Evolutionary conservation across 2,113 vertebrate genomes (phyloP), one percentile per base, ranked within the genome.

Genomic region (Pleuronectes platessa): DNA sequence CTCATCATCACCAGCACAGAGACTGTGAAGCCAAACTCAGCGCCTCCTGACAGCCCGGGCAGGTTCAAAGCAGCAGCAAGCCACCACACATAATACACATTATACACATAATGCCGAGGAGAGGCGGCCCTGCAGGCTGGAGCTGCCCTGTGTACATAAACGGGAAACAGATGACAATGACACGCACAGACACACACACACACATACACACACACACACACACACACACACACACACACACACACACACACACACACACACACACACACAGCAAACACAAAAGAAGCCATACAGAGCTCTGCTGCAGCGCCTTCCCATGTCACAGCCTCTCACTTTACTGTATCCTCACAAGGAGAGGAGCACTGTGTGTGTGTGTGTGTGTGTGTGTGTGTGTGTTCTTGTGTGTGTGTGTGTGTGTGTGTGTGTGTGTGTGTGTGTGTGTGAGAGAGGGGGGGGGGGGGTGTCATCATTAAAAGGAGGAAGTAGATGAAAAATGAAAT

Each of bases 401-500:
- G 56, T 60, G 27, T 64, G 42, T 61, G 55, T 51, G 56, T 74
- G 70, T 59, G 63, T 21, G 85, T 88, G 81, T 49, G 70, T 86
- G 87, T 59, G 61, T 53, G 40, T 21, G 60, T 17, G 51, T 7
- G 53, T 47, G 4, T 31, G 27, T 31, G 5, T 31, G 27, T 2
- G 35, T 6, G 27, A 5, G 27, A 31, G 27, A 31, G 9, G 59
- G 18, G 85, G 81, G 54, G 24, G 31, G 24, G 78, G 37, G 49
- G 76, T 82, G 79, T 77, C 85, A 89, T 94, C 92, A 81, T 90
- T 94, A 92, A 88, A 90, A 88, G 72, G 88, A 95, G 93, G 95
- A 96, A 93, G 93, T 82, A 13, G 86, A 94, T 94, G 93, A 95
- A 93, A 96, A 96, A 96, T 94, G 84, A 92, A 90, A 94, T 81